Evolutionary conservation across 2,888 invertebrate genomes (phyloP).

Genomic region (Eumerus sabulonum): DNA sequence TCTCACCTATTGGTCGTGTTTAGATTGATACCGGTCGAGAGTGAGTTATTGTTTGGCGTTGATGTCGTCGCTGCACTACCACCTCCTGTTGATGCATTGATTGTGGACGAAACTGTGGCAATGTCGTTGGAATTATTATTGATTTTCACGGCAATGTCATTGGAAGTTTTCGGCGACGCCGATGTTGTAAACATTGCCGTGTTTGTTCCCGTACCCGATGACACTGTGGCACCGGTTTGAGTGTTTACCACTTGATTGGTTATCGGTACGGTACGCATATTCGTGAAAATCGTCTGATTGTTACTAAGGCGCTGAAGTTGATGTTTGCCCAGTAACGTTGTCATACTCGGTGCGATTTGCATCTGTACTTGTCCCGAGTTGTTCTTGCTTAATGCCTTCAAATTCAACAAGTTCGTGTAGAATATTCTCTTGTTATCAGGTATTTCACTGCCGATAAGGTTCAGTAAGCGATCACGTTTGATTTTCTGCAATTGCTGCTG

Average conservation of each 20-base stretch:
- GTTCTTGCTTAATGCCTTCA: conserved; percentile 77
- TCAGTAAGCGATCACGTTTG: conserved; percentile 72
- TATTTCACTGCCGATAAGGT: conserved; percentile 70
- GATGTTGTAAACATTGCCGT: conserved; percentile 69
- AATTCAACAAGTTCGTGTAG: conserved; percentile 77
- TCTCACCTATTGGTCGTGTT: conserved; percentile 79
- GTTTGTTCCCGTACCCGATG: conserved; percentile 57
- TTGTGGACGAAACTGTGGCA: conserved; percentile 71
- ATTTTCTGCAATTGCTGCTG: conserved; percentile 74
- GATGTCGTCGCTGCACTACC: conserved; percentile 56
- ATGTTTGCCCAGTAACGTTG: conserved; percentile 73
- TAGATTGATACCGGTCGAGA: conserved; percentile 69
- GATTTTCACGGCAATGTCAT: conserved; percentile 54
- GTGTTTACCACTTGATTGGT: conserved; percentile 66
- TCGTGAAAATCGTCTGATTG: conserved; percentile 74
- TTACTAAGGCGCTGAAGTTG: conserved; percentile 72
- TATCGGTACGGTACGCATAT: conserved; percentile 74
- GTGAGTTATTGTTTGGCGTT: conserved; percentile 66
- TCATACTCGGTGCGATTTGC: conserved; percentile 75
- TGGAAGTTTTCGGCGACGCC: conserved; percentile 65
- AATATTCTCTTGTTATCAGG: conserved; percentile 76
- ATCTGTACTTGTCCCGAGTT: conserved; percentile 76
- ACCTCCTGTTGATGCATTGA: conserved; percentile 53
- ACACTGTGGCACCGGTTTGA: conserved; percentile 59
- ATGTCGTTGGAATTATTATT: conserved; percentile 68